A percentile compares a stretch with the other conserved stretches of the same genome.
phyloP scores from a whole-genome alignment of 2,113 vertebrate genomes.

The Eptesicus fuscus region DNA sequence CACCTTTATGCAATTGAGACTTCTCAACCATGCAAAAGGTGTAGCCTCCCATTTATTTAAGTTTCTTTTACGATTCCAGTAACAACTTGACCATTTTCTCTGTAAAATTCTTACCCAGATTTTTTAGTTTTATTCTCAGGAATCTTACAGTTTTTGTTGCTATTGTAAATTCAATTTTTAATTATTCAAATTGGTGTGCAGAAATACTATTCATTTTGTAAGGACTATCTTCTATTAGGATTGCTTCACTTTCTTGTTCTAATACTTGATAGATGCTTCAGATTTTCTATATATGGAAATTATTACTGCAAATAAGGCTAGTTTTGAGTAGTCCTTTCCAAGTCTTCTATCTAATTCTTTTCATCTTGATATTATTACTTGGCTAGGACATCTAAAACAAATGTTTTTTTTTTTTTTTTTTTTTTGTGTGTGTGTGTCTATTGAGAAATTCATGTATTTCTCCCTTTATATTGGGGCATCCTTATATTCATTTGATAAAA shows the following conservation, averaged over 20 bases:
- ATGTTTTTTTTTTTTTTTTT: neutral
- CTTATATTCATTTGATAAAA: neutral
- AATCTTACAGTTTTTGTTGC: neutral
- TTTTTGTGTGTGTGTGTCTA: neutral
- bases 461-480: neutral
- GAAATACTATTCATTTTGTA: neutral
- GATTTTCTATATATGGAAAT: neutral
- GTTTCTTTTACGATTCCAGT: conserved; percentile 23
- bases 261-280: neutral
- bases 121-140: neutral
- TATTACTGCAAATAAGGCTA: neutral
- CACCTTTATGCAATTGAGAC: neutral
- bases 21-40: neutral
- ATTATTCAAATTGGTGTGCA: neutral
- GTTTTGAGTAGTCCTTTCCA: neutral
- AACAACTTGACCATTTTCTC: neutral
- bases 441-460: neutral
- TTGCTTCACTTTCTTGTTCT: conserved; percentile 3
- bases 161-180: neutral
- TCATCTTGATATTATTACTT: neutral
- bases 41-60: neutral
- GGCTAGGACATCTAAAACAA: neutral
- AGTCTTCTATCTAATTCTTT: conserved; percentile 14
- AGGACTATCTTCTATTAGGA: neutral
- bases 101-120: neutral